Evolutionary conservation across 2,797 vertebrate genomes (phyloP).

Genomic region (Tympanoctomys barrerae): DNA sequence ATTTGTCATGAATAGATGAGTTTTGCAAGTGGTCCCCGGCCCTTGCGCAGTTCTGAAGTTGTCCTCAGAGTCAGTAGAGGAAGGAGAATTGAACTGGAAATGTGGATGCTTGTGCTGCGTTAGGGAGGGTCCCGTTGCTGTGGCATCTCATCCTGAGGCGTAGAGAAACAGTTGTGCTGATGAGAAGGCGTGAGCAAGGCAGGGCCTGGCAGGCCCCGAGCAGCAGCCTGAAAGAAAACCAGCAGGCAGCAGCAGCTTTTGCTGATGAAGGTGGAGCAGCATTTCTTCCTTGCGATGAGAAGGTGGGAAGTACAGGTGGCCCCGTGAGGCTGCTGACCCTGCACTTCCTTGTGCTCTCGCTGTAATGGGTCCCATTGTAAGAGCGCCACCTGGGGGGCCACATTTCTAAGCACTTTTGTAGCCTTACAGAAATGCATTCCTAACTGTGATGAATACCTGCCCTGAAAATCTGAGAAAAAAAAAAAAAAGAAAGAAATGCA

Average conservation of each 20-base stretch:
- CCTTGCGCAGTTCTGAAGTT: background rate
- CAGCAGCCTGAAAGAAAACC: background rate
- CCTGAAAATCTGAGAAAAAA: too few species aligned
- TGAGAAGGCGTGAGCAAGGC: background rate
- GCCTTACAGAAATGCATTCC: background rate
- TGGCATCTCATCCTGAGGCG: background rate
- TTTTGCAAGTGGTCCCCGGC: background rate
- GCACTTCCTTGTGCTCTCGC: background rate
- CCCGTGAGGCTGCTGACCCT: background rate
- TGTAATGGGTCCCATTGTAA: background rate
- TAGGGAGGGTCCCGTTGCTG: background rate
- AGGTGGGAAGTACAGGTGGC: background rate
- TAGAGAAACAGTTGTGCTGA: background rate
- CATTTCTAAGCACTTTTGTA: background rate
- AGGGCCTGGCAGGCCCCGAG: background rate
- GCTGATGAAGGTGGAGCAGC: background rate
- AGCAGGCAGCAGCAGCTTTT: background rate
- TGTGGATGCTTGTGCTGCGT: background rate
- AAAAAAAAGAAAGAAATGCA: background rate
- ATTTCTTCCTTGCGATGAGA: background rate
- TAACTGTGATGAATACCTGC: too few species aligned
- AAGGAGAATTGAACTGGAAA: background rate
- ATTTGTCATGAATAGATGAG: background rate
- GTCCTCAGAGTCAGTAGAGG: background rate
- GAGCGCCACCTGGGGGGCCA: background rate